Conservation (phyloP, 2,797 vertebrate genomes). For the Argyrosomus regius region DNA sequence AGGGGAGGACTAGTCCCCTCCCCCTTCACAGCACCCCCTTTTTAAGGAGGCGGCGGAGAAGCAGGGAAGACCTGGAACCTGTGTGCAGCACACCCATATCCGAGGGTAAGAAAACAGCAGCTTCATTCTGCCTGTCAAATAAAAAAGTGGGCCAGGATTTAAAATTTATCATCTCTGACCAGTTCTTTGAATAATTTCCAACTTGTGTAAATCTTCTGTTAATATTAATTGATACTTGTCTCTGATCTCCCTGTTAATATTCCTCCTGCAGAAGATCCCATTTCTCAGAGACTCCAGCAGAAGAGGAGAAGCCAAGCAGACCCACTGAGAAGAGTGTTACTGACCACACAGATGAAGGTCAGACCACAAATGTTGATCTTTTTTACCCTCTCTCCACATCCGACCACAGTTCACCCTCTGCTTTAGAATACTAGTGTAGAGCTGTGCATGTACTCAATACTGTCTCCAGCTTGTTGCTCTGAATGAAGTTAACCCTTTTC, state of each 20-base stretch:
- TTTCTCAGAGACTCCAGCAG: conserved; percentile 86
- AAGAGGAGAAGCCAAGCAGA: conserved; percentile 86
- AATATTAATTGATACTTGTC: not conserved
- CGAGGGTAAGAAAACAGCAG: conserved; percentile 82
- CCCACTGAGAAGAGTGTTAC: conserved; percentile 89
- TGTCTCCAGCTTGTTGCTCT: not conserved
- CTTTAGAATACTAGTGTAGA: not conserved
- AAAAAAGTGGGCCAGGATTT: not conserved
- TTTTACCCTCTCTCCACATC: conserved; percentile 7
- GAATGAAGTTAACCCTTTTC: not conserved
- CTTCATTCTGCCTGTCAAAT: not conserved
- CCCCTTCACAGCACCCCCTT: conserved; percentile 91
- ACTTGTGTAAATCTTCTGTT: not conserved
- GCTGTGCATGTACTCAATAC: not conserved
- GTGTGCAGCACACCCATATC: conserved; percentile 88
- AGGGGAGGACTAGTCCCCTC: conserved; percentile 75
- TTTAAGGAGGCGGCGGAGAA: conserved; percentile 73
- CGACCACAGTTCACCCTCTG: not conserved
- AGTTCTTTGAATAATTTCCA: not conserved
- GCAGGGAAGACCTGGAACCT: conserved; percentile 78
- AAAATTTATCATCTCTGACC: not conserved
- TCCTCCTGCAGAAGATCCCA: conserved; percentile 78
- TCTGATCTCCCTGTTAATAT: not conserved
- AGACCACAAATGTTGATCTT: not conserved
- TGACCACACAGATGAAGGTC: conserved; percentile 95